Base-by-base conservation (phyloP, 1,140 invertebrate genomes). In the Mizuhopecten yessoensis region DNA sequence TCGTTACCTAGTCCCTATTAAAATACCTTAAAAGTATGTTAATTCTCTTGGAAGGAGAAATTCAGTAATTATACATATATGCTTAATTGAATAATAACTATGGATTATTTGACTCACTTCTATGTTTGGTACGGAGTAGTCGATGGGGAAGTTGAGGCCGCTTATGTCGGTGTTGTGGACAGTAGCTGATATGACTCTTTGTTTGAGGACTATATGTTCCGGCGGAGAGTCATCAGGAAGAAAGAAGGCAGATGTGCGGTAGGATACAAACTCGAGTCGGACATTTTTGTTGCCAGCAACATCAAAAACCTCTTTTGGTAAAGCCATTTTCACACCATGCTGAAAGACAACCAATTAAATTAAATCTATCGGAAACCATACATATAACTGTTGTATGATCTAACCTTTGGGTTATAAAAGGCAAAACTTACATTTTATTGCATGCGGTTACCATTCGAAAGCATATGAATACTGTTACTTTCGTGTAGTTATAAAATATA, bases 121-220 rank as follows among this genome's bases (percentile, higher is more conserved):
- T 20, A 97, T 93, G 34, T 94, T 95, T 7, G 91, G 34, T 15
- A 95, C 90, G 7, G 39, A 93, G 88, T 96, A 97, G 15, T 93
- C 90, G 0, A 97, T 95, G 7, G 97, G 96, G 34, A 95, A 92
- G 0, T 93, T 95, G 9, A 97, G 93, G 91, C 96, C 96, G 2
- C 90, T 86, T n/a, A 97, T 93, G 10, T 92, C 93, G 13, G 90
- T 92, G 34, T 95, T 96, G 13, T 94, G 92, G 15, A 96, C 94
- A 15, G 91, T 94, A 7, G 95, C 96, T 34, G 94, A 94, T 13
- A 96, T 87, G 11, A 96, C 96, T 45, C 93, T 92, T 39, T 95
- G 94, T 29, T 94, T 94, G 2, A 94, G 88, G 0, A 97, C 89
- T 39, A 93, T 89, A 42, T 94, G 92, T 42, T 92, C 91, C 29